Evolutionary conservation across 1,140 invertebrate genomes (phyloP).

Genomic region (Diorhabda elongata): DNA sequence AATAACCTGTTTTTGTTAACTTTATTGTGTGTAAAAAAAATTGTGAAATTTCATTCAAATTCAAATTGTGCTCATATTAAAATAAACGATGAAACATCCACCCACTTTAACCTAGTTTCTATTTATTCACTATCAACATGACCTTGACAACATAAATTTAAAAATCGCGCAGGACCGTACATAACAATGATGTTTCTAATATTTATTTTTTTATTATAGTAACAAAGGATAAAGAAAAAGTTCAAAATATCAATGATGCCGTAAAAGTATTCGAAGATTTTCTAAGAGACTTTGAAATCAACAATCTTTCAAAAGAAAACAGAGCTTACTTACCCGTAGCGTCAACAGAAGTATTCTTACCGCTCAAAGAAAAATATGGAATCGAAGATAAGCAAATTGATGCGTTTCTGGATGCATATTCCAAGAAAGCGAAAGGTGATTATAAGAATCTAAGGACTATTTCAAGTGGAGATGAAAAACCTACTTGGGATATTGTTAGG

Average conservation of each 20-base stretch:
- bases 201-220: constrained; percentile 45
- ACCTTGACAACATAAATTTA: background rate
- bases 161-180: background rate
- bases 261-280: constrained; percentile 61
- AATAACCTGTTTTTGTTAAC: too few species aligned
- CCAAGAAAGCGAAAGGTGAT: constrained; percentile 54
- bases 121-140: background rate
- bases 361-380: constrained; percentile 40
- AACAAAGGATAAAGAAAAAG: constrained; percentile 61
- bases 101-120: background rate
- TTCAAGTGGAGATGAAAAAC: constrained; percentile 49
- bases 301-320: constrained; percentile 58
- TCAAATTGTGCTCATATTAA: background rate
- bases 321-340: constrained; percentile 55
- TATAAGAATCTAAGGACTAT: constrained; percentile 62
- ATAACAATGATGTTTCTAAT: background rate
- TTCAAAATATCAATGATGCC: constrained; percentile 63
- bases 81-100: background rate
- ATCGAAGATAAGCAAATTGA: constrained; percentile 44
- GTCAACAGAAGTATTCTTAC: constrained; percentile 41
- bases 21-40: too few species aligned
- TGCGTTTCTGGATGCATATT: constrained; percentile 53
- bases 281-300: constrained; percentile 58
- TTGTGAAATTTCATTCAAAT: too few species aligned
- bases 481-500: constrained; percentile 62